Percentiles rank a stretch among this genome's conserved stretches.
phyloP scores from a whole-genome alignment of 2,113 vertebrate genomes.

The Hypanus sabinus region DNA sequence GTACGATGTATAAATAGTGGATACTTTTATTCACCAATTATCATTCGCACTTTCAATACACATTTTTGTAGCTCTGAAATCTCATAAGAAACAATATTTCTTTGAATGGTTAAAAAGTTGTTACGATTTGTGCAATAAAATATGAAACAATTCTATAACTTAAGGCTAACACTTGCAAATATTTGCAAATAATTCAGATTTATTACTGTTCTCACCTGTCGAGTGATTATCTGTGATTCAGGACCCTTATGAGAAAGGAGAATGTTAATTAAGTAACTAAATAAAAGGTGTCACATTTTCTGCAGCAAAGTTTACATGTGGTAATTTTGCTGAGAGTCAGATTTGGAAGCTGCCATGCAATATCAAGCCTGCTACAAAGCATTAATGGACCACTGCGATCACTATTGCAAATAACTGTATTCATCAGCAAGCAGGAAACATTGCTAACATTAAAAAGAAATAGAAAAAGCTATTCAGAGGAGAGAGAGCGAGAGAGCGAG shows the following conservation, averaged over 20 bases:
- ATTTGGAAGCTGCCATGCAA: background rate
- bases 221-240: background rate
- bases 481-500: no score
- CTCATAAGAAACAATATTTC: background rate
- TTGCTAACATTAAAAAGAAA: background rate
- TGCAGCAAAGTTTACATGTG: background rate
- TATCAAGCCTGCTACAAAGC: conserved; percentile 11
- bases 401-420: background rate
- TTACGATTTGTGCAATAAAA: background rate
- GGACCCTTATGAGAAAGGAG: background rate
- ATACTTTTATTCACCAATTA: background rate
- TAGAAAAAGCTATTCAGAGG: no score
- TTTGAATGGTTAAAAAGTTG: background rate
- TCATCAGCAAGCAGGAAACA: background rate
- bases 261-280: background rate
- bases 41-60: background rate
- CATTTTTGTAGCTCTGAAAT: background rate
- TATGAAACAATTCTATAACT: background rate
- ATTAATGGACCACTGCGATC: background rate
- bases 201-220: background rate
- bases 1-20: background rate
- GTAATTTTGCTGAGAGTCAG: background rate
- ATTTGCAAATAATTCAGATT: background rate
- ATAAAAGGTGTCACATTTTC: background rate
- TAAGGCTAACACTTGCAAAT: background rate